phyloP scores from a whole-genome alignment of 2,888 invertebrate genomes.

The Rhingia rostrata region DNA sequence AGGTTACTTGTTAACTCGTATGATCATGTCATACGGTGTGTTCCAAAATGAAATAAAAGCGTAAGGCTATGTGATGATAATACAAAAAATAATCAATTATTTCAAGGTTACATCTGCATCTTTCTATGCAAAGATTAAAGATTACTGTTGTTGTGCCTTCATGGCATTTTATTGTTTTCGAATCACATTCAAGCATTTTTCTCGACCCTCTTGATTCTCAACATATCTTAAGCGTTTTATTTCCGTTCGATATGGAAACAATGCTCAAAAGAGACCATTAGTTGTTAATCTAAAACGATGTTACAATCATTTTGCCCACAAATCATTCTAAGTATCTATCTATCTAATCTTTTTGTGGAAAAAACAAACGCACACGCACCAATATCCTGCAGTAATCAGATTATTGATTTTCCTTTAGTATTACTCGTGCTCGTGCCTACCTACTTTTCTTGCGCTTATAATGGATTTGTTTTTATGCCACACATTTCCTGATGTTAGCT shows the following conservation, averaged over 20 bases:
- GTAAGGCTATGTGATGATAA: too few species aligned
- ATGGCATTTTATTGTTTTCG: not conserved
- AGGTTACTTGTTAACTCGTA: too few species aligned
- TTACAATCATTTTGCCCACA: constrained; percentile 48
- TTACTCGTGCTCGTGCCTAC: not conserved
- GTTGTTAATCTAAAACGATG: constrained; percentile 36
- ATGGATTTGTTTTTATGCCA: constrained; percentile 52
- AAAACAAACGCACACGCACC: not conserved
- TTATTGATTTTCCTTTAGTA: constrained; percentile 45
- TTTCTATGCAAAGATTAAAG: not conserved
- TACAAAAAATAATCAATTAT: not conserved
- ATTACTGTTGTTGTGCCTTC: not conserved
- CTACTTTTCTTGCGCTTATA: too few species aligned
- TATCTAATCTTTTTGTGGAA: constrained; percentile 29
- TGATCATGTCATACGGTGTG: too few species aligned
- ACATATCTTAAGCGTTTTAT: not conserved
- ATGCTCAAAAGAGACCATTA: constrained; percentile 35
- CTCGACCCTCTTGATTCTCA: too few species aligned
- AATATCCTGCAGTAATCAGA: constrained; percentile 8
- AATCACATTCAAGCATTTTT: not conserved
- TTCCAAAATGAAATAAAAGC: too few species aligned
- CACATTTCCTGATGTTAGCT: constrained; percentile 39
- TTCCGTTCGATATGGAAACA: not conserved
- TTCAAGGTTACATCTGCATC: constrained; percentile 9
- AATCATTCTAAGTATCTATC: constrained; percentile 39